Conservation (phyloP, 2,888 invertebrate genomes). For the Philonicus albiceps region DNA sequence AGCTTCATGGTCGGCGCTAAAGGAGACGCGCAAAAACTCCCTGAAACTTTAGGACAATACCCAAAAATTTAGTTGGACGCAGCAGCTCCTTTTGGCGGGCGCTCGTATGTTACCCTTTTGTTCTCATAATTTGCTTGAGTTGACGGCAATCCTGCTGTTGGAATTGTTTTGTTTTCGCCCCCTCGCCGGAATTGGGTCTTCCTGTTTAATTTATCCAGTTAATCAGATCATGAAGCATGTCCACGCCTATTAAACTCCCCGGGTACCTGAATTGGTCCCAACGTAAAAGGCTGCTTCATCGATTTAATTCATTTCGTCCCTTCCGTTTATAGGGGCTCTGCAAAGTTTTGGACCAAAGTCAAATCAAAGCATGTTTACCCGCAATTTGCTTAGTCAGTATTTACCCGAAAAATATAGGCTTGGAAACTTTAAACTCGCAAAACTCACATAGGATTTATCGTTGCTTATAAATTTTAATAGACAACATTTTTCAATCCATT, state of each 20-base stretch:
- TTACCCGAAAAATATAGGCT: not conserved
- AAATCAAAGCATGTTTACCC: not conserved
- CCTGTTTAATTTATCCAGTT: not conserved
- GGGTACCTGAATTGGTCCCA: not conserved
- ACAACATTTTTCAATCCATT: not conserved
- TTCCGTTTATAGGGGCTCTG: not conserved
- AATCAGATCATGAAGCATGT: slow-evolving; percentile 3
- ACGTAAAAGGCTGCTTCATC: not conserved
- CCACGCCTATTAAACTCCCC: not conserved
- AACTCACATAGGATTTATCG: not conserved
- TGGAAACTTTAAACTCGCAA: not conserved
- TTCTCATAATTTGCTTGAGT: slow-evolving; percentile 17
- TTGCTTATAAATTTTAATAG: not conserved
- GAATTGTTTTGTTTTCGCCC: slow-evolving; percentile 9
- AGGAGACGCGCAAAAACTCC: slow-evolving; percentile 24
- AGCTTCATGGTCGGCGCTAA: not conserved
- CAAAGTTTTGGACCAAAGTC: not conserved
- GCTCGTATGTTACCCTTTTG: slow-evolving; percentile 14
- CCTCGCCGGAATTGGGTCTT: slow-evolving; percentile 7
- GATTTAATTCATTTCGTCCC: not conserved
- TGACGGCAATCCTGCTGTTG: not conserved
- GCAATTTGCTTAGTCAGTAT: not conserved
- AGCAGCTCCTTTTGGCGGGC: not conserved
- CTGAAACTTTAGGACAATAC: slow-evolving; percentile 4
- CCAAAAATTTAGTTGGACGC: slow-evolving; percentile 11